Evolutionary conservation across 2,797 vertebrate genomes (phyloP).

Genomic region (Oreochromis mossambicus): DNA sequence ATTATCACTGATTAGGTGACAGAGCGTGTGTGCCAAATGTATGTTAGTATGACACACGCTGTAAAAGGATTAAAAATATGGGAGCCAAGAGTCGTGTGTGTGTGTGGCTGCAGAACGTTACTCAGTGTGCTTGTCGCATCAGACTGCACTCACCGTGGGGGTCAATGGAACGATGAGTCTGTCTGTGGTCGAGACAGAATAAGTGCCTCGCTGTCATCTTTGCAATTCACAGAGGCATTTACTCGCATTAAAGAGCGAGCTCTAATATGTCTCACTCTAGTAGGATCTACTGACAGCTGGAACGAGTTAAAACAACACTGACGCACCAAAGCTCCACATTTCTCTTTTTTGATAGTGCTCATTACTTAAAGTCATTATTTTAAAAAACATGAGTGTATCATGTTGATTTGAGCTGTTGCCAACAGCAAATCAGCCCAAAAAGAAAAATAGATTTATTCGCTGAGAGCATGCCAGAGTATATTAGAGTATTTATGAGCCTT

Average conservation of each 20-base stretch:
- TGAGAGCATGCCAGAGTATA: neutral
- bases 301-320: neutral
- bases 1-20: constrained; percentile 74
- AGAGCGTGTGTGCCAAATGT: constrained; percentile 53
- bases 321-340: neutral
- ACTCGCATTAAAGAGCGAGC: neutral
- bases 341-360: neutral
- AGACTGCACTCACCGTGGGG: constrained; percentile 30
- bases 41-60: constrained; percentile 63
- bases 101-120: constrained; percentile 15
- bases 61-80: constrained; percentile 71
- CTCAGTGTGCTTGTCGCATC: constrained; percentile 35
- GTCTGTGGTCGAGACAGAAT: neutral
- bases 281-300: neutral
- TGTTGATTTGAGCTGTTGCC: neutral
- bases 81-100: constrained; percentile 42
- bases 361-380: neutral
- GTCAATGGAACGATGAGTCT: constrained; percentile 41
- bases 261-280: neutral
- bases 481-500: neutral
- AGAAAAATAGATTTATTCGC: neutral
- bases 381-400: neutral
- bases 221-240: neutral
- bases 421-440: neutral
- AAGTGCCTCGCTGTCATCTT: neutral